Percentiles rank a stretch among this genome's conserved stretches.
Conservation (phyloP, 1,140 invertebrate genomes). For the Diorhabda elongata region DNA sequence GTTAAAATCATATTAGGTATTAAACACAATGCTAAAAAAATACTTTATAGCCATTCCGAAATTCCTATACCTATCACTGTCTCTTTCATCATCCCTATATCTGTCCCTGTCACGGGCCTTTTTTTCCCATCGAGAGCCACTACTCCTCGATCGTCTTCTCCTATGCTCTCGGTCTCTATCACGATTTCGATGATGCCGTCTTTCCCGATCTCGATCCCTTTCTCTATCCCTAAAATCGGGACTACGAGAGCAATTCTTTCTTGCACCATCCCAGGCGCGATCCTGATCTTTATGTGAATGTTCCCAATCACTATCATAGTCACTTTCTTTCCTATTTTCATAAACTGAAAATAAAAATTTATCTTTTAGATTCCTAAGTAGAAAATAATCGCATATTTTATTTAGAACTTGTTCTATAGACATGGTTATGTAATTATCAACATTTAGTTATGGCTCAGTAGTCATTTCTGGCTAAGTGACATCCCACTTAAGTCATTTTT, state of each 20-base stretch:
- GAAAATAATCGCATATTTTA: background rate
- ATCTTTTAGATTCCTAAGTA: background rate
- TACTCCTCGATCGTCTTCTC: constrained; percentile 35
- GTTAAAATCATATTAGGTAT: constrained; percentile 40
- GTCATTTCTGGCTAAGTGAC: too few species aligned
- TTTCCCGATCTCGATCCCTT: constrained; percentile 30
- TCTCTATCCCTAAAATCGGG: constrained; percentile 33
- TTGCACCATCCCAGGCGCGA: constrained; percentile 29
- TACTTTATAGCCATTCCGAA: constrained; percentile 35
- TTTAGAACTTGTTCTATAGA: background rate
- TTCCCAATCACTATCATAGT: constrained; percentile 40
- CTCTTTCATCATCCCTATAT: constrained; percentile 45
- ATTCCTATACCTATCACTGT: constrained; percentile 38
- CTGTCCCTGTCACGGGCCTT: constrained; percentile 42
- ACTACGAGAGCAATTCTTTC: constrained; percentile 33
- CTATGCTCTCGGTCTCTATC: constrained; percentile 36
- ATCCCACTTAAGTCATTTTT: too few species aligned
- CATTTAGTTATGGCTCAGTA: background rate
- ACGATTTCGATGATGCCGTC: constrained; percentile 32
- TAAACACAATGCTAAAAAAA: constrained; percentile 28
- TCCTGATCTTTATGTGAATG: constrained; percentile 12
- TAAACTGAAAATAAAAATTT: constrained; percentile 31
- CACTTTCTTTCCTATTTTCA: constrained; percentile 36
- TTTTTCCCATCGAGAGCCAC: constrained; percentile 41
- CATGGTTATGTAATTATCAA: background rate